phyloP scores from a whole-genome alignment of 2,797 vertebrate genomes.

The Ispidina picta region DNA sequence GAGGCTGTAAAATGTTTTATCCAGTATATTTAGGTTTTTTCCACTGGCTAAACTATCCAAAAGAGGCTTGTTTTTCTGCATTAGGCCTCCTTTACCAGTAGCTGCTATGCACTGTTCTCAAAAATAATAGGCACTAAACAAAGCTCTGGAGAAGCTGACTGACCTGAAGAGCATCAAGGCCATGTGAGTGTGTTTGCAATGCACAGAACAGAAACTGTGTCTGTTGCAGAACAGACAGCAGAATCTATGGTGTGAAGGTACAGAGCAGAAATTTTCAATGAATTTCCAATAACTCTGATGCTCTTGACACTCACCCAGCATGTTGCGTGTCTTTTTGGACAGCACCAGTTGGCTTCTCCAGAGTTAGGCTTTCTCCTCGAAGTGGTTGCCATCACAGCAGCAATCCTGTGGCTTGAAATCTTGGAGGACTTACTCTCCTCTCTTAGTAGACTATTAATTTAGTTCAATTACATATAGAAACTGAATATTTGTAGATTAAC shows the following conservation, averaged over 20 bases:
- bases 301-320: background rate
- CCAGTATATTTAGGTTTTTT: background rate
- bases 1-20: background rate
- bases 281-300: background rate
- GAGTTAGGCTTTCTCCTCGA: background rate
- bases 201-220: background rate
- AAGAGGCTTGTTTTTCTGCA: background rate
- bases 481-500: background rate
- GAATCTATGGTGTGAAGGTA: background rate
- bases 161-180: background rate
- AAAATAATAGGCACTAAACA: background rate
- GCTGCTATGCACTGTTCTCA: background rate
- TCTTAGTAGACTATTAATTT: background rate
- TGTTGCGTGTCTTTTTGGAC: background rate
- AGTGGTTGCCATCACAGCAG: background rate
- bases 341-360: accelerated
- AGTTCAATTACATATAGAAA: background rate
- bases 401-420: background rate
- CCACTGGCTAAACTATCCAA: background rate
- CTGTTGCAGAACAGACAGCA: background rate
- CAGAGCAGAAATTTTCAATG: background rate
- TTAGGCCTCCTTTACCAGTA: background rate
- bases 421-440: background rate
- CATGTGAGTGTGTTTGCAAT: background rate
- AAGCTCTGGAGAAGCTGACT: background rate